Evolutionary conservation across 1,140 invertebrate genomes (phyloP), one percentile per base, ranked within the genome.

Genomic region (Hylaeus anthracinus): DNA sequence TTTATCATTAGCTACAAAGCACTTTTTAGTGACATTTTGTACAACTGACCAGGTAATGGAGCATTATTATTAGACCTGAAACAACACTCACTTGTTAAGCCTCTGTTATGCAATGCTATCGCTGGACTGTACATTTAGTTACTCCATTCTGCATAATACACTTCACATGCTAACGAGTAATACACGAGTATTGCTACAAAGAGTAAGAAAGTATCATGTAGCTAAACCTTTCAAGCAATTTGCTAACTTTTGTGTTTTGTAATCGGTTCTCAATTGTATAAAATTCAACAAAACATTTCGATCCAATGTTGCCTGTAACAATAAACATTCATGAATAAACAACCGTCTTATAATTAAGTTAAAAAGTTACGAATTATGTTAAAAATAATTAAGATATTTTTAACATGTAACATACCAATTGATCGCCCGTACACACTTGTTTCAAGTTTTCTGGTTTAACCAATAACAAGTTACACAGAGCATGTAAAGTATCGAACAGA

Each of bases 391-490:
- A 69, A 55, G 58, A 56, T 55, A 53, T 41, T 9, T 61, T 2
- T 5, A 41, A 66, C 12, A 12, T 58, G 63, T 45, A 78, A 87
- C 94, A 95, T 94, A 99, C 98, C 95, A 99, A 93, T 75, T 98
- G 98, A 92, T 99, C 98, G 53, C 98, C 98, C 66, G 96, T 97
- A 91, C 98, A 98, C 48, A 99, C 98, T 95, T 99, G 98, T 90
- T 97, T 97, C 82, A 99, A 94, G 94, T 99, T 99, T 92, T 99
- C 98, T 2, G 98, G 98, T 84, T 98, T 98, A 0, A 99, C 98
- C 8, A 99, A 95, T 67, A 99, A 93, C 53, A 99, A 94, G 94
- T 99, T 99, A 90, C 98, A 99, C 6, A 99, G 94, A 9, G 98
- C 97, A 92, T 99, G 98, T 15, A 99, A 94, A 48, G 98, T 97